Evolutionary conservation across 2,888 invertebrate species (phyloP).

Genomic region (Deilephila porcellus): DNA sequence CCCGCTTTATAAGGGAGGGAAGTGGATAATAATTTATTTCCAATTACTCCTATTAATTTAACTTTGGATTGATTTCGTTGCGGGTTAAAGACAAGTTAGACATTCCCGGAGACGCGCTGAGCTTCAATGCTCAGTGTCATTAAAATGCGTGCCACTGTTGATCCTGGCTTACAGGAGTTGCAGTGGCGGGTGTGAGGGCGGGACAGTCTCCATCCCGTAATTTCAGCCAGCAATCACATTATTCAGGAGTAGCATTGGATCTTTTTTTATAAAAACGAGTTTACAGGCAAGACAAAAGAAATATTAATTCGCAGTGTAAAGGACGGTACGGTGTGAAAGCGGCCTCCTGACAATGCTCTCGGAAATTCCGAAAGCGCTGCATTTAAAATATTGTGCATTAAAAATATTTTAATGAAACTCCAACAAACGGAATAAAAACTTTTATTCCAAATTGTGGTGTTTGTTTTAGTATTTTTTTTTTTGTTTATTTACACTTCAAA

Average conservation of each 20-base stretch:
- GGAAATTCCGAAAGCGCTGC: slow-evolving; percentile 15
- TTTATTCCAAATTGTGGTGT: not conserved
- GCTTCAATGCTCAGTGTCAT: too few species aligned
- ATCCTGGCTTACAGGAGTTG: too few species aligned
- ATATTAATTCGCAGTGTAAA: slow-evolving; percentile 20
- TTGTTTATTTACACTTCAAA: not conserved
- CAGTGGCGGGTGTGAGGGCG: too few species aligned
- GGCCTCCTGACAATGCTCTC: slow-evolving; percentile 11
- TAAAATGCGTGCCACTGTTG: too few species aligned
- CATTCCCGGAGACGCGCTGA: too few species aligned
- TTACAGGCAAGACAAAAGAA: slow-evolving; percentile 13
- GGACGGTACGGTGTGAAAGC: slow-evolving; percentile 10
- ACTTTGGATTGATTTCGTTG: too few species aligned
- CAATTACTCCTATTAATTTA: too few species aligned
- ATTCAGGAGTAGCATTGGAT: not conserved
- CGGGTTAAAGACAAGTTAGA: too few species aligned
- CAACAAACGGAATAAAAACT: not conserved
- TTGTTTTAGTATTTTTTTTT: not conserved
- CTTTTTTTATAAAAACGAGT: not conserved
- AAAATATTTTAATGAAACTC: slow-evolving; percentile 20
- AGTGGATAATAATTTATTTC: too few species aligned
- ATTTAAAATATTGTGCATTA: slow-evolving; percentile 24
- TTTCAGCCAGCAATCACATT: too few species aligned
- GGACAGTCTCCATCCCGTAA: too few species aligned
- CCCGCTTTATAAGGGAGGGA: too few species aligned